phyloP scores from a whole-genome alignment of 1,140 invertebrate genomes.

The Drosophila tani region DNA sequence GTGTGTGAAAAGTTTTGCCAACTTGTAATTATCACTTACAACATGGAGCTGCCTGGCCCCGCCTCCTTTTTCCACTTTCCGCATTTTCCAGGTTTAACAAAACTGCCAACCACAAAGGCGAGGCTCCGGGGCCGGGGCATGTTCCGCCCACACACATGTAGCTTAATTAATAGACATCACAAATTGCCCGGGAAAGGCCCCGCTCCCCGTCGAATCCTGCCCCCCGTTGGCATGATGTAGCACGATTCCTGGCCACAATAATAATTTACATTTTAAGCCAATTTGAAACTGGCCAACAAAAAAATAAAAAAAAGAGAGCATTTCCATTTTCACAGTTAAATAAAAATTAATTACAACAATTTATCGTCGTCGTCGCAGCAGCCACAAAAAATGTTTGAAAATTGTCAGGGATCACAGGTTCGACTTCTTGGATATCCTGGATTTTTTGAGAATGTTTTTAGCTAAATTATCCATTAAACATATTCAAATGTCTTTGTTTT shows the following conservation, averaged over 20 bases:
- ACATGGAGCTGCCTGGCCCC: conserved; percentile 38
- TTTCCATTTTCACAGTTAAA: conserved; percentile 82
- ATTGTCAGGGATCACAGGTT: neutral
- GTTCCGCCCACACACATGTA: conserved; percentile 39
- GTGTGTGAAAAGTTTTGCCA: conserved; percentile 74
- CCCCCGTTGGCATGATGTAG: conserved; percentile 59
- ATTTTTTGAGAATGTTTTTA: neutral
- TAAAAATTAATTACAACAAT: conserved; percentile 84
- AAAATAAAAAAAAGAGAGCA: conserved; percentile 46
- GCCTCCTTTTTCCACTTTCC: neutral
- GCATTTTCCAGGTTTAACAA: conserved; percentile 50
- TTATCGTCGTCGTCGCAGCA: conserved; percentile 73
- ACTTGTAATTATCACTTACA: conserved; percentile 82
- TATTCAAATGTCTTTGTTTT: no score
- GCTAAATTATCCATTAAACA: no score
- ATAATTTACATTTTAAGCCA: conserved; percentile 83
- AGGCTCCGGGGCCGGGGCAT: neutral
- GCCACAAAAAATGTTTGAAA: conserved; percentile 53
- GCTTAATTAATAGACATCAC: conserved; percentile 80
- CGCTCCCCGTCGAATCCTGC: conserved; percentile 10
- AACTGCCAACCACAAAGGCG: conserved; percentile 46
- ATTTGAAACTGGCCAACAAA: conserved; percentile 65
- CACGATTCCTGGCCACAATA: conserved; percentile 75
- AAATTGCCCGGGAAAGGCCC: conserved; percentile 59
- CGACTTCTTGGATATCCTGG: conserved; percentile 12